Evolutionary conservation across 2,888 invertebrate genomes (phyloP), one percentile per base, ranked within the genome.

Genomic region (Bellardia bayeri): DNA sequence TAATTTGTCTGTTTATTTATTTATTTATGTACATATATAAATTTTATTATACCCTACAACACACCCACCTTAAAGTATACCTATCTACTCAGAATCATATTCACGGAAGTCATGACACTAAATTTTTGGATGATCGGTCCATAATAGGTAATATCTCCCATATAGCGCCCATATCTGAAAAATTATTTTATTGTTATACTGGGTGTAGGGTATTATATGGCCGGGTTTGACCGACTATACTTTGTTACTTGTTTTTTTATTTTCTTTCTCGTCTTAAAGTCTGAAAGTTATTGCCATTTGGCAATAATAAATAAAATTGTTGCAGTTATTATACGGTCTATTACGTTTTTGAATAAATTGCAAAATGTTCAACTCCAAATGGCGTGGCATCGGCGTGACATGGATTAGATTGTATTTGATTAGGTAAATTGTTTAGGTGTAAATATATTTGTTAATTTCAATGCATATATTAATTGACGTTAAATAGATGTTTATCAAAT

Each of bases 1-100:
- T 42, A 23, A 66, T 66, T 45, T 66, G 45, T 30, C 23, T 66
- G 14, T 23, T 66, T 66, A 66, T 66, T 42, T 66, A 66, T 66
- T 66, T 45, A 16, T 4, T 66, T 45, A 45, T 23, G 30, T 58
- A 23, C 3, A 23, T 33, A 14, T n/a, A 5, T 16, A 33, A 3
- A 11, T 23, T 23, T 23, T 61, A 58, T 61, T n/a, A n/a, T n/a
- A n/a, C n/a, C n/a, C n/a, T n/a, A n/a, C n/a, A n/a, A n/a, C n/a
- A n/a, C n/a, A n/a, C n/a, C n/a, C n/a, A n/a, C n/a, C n/a, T n/a
- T n/a, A n/a, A n/a, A n/a, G n/a, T n/a, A n/a, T n/a, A n/a, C n/a
- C n/a, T n/a, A n/a, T n/a, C n/a, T n/a, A n/a, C n/a, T n/a, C n/a
- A n/a, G n/a, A n/a, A n/a, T n/a, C n/a, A n/a, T n/a, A n/a, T n/a